These are phyloP conservation scores for Bombus impatiens DNA, from an alignment of 1,140 invertebrate species.

Conservation along the genomic window DNA sequence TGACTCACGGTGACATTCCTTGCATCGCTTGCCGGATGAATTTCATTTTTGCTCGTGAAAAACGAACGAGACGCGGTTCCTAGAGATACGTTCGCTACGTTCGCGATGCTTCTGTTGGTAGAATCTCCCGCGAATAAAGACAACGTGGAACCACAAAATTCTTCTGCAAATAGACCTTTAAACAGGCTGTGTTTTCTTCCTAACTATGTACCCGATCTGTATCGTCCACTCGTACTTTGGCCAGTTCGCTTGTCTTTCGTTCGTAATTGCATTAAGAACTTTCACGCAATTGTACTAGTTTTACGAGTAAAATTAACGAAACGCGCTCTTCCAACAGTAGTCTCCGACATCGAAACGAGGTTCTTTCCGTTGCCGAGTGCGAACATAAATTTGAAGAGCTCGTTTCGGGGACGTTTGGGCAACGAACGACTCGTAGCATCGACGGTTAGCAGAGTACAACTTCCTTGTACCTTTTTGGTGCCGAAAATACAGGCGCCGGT, in stretches of 20 bases:
- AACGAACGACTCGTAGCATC: not conserved
- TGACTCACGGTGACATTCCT: slow-evolving; percentile 68
- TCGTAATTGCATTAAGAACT: not conserved
- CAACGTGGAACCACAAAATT: not conserved
- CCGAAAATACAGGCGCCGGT: slow-evolving; percentile 53
- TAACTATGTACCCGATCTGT: too few relatives aligned
- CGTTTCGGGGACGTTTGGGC: not conserved
- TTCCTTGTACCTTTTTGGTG: slow-evolving; percentile 46
- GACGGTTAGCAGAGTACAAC: slow-evolving; percentile 19
- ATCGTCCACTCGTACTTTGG: too few relatives aligned
- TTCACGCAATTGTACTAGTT: not conserved
- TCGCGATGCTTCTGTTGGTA: slow-evolving; percentile 8
- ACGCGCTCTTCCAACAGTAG: too few relatives aligned
- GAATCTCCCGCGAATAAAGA: not conserved
- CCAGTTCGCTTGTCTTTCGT: rapidly evolving
- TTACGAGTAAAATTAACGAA: too few relatives aligned
- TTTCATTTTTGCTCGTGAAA: slow-evolving; percentile 59
- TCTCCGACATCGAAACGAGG: not conserved
- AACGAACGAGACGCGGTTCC: slow-evolving; percentile 24
- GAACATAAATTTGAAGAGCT: not conserved
- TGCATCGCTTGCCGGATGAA: slow-evolving; percentile 60
- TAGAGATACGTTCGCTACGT: slow-evolving; percentile 4
- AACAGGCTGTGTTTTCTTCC: not conserved
- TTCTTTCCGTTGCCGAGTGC: not conserved
- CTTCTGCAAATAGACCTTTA: slow-evolving; percentile 20